These are phyloP conservation scores for Siderastrea siderea DNA, from an alignment of 92 coral and sea anemone species.

Conservation along the genomic window DNA sequence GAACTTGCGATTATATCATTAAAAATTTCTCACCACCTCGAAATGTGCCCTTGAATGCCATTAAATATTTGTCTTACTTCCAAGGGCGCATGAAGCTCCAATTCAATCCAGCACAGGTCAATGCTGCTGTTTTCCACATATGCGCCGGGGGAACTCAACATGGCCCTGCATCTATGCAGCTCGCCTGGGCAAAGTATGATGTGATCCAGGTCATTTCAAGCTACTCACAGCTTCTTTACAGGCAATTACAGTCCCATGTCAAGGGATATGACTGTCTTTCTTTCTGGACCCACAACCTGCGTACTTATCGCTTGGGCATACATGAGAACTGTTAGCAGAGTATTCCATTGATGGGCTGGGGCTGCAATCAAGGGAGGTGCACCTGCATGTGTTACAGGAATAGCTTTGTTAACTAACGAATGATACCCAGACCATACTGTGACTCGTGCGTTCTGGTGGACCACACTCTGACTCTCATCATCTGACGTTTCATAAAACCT, in stretches of 20 bases:
- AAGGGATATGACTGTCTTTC: constrained; percentile 56
- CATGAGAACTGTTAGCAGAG: constrained; percentile 62
- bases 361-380: constrained; percentile 61
- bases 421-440: constrained; percentile 75
- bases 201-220: constrained; percentile 61
- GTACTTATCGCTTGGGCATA: constrained; percentile 54
- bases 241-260: constrained; percentile 71
- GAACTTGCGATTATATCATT: too few relatives aligned
- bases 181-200: constrained; percentile 77
- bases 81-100: constrained; percentile 20
- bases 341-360: constrained; percentile 73
- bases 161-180: not conserved
- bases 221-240: constrained; percentile 75
- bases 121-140: constrained; percentile 21
- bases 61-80: constrained; percentile 3
- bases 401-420: constrained; percentile 45
- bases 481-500: too few relatives aligned
- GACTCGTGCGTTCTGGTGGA: constrained; percentile 23
- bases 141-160: not conserved
- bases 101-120: constrained; percentile 25
- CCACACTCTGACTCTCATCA: not conserved
- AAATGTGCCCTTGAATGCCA: constrained; percentile 4
- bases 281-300: constrained; percentile 40
- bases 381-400: constrained; percentile 53
- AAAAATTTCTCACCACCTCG: too few relatives aligned